Conservation (phyloP, 37 sponge, comb jelly and placozoan genomes). For the Haliclona indistincta region DNA sequence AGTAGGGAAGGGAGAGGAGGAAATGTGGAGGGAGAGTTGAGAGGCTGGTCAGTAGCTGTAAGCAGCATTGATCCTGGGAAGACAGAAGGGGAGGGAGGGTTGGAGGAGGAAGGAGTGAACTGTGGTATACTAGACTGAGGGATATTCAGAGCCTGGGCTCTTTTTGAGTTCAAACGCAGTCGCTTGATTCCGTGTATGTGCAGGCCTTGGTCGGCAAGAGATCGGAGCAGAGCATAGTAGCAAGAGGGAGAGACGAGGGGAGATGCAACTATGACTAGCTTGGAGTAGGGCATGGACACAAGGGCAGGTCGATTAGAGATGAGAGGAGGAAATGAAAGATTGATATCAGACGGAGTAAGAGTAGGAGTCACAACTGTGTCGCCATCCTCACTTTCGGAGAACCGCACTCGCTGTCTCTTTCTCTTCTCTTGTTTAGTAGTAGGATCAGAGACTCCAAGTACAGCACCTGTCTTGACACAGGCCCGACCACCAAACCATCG, state of each 20-base stretch:
- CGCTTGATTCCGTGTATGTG: slow-evolving; percentile 55
- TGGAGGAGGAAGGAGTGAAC: slow-evolving; percentile 60
- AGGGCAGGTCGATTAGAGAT: slow-evolving; percentile 40
- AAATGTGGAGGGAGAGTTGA: not conserved
- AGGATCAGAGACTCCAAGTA: slow-evolving; percentile 71
- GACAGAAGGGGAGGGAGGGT: slow-evolving; percentile 26
- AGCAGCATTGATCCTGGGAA: not conserved
- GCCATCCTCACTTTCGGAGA: slow-evolving; percentile 65
- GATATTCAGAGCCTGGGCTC: slow-evolving; percentile 43
- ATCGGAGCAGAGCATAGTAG: slow-evolving; percentile 47
- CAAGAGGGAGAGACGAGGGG: slow-evolving; percentile 42
- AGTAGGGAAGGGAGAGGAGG: slow-evolving; percentile 66
- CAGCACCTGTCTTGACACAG: slow-evolving; percentile 46
- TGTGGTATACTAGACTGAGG: slow-evolving; percentile 18
- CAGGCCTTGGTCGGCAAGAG: slow-evolving; percentile 41
- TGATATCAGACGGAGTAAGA: slow-evolving; percentile 20
- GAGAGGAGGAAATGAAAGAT: slow-evolving; percentile 43
- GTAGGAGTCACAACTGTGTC: slow-evolving; percentile 15
- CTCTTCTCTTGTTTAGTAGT: slow-evolving; percentile 55
- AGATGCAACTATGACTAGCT: slow-evolving; percentile 46
- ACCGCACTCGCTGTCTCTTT: slow-evolving; percentile 72
- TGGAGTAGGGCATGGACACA: slow-evolving; percentile 14
- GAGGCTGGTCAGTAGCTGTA: not conserved
- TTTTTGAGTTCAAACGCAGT: slow-evolving; percentile 60
- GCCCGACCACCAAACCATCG: slow-evolving; percentile 79